Conservation (phyloP, 1,140 invertebrate genomes). For the Tetranychus cinnabarinus region DNA sequence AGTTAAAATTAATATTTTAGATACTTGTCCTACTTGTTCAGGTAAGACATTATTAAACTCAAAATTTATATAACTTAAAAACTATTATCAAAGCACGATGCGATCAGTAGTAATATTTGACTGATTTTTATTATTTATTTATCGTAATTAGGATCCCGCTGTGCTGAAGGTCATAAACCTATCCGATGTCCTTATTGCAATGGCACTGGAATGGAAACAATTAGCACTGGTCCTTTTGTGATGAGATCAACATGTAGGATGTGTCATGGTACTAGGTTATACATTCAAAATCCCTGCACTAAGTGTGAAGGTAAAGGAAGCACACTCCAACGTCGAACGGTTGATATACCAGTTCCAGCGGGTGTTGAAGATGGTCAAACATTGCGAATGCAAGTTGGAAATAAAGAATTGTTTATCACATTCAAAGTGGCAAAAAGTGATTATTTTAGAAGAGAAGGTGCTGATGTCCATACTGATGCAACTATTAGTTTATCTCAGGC, state of each 20-base stretch:
- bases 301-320: slow-evolving; percentile 86
- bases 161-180: slow-evolving; percentile 66
- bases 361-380: slow-evolving; percentile 92
- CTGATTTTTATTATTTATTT: background rate
- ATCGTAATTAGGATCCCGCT: slow-evolving; percentile 25
- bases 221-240: slow-evolving; percentile 56
- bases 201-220: slow-evolving; percentile 68
- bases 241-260: slow-evolving; percentile 86
- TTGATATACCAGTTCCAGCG: slow-evolving; percentile 86
- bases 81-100: too few relatives aligned
- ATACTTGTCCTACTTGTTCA: slow-evolving; percentile 67
- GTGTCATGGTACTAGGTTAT: slow-evolving; percentile 62
- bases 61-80: background rate
- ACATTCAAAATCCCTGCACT: slow-evolving; percentile 69
- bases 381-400: slow-evolving; percentile 70
- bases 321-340: slow-evolving; percentile 60
- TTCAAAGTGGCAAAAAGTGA: slow-evolving; percentile 64
- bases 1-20: slow-evolving; percentile 67
- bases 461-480: slow-evolving; percentile 77
- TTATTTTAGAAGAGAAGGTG: slow-evolving; percentile 72
- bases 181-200: slow-evolving; percentile 72
- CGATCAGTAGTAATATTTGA: background rate
- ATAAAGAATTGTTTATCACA: slow-evolving; percentile 65
- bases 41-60: slow-evolving; percentile 25
- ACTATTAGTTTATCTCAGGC: slow-evolving; percentile 71